These are phyloP conservation scores for Pseudochirops cupreus DNA, from an alignment of 2,797 vertebrate species.

Conservation along the genomic window DNA sequence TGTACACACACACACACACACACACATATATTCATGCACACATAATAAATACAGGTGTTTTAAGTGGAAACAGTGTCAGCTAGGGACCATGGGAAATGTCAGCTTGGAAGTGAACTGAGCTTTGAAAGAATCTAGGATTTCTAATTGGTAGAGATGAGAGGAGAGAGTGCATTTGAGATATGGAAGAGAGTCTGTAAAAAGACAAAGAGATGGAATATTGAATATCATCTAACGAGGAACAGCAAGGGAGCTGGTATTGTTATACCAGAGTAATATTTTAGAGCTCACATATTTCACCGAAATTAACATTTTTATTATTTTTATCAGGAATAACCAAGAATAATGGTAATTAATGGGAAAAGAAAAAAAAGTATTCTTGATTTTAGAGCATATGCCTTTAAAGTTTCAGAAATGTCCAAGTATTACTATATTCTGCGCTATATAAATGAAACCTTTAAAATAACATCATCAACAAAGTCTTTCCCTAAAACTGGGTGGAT, in stretches of 20 bases:
- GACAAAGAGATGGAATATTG: too few species aligned
- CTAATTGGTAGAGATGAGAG: too few species aligned
- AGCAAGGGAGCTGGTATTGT: not conserved
- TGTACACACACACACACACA: rapidly evolving
- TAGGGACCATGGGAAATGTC: too few species aligned
- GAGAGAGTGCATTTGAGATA: too few species aligned
- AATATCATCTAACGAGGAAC: too few species aligned
- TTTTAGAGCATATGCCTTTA: not conserved
- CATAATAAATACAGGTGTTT: too few species aligned
- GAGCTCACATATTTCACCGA: not conserved
- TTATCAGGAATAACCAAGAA: not conserved
- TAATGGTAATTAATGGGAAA: not conserved
- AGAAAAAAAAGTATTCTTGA: not conserved
- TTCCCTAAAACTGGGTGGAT: not conserved
- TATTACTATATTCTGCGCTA: not conserved
- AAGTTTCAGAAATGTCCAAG: not conserved
- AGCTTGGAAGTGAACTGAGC: too few species aligned
- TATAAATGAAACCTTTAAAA: not conserved
- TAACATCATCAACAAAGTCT: not conserved
- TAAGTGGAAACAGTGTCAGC: too few species aligned
- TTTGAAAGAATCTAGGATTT: too few species aligned
- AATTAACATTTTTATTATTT: not conserved
- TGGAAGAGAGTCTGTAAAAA: too few species aligned
- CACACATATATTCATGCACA: rapidly evolving
- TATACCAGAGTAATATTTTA: not conserved